Percentiles rank a stretch among this genome's conserved stretches.
Evolutionary conservation across 2,797 vertebrate genomes (phyloP).

Genomic region (Catostomus latipinnis): DNA sequence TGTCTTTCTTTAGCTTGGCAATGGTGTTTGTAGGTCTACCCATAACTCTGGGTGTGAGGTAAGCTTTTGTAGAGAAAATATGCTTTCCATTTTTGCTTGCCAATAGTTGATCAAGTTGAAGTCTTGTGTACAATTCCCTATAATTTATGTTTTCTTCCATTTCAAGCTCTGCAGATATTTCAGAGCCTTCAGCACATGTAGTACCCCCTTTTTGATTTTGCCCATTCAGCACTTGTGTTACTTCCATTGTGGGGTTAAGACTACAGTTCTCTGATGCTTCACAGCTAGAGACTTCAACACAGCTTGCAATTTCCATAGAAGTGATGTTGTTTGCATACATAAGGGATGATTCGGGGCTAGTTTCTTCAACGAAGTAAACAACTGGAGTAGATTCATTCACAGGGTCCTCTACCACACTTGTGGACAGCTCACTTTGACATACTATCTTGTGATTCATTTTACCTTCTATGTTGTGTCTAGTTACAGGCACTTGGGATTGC

Average conservation of each 20-base stretch:
- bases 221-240: neutral
- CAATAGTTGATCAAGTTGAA: slow-evolving; percentile 60
- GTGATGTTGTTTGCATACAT: neutral
- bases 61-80: slow-evolving; percentile 48
- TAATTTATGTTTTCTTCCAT: slow-evolving; percentile 45
- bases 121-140: slow-evolving; percentile 56
- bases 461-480: neutral
- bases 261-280: slow-evolving; percentile 18
- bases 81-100: slow-evolving; percentile 18
- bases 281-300: slow-evolving; percentile 47
- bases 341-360: slow-evolving; percentile 8
- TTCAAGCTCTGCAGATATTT: slow-evolving; percentile 39
- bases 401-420: neutral
- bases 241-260: neutral
- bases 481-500: neutral
- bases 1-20: slow-evolving; percentile 13
- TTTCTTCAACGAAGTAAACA: slow-evolving; percentile 1
- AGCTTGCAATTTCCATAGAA: slow-evolving; percentile 45
- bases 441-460: too few species aligned
- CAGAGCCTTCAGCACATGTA: slow-evolving; percentile 28
- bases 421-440: slow-evolving; percentile 7
- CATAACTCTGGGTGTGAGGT: slow-evolving; percentile 50
- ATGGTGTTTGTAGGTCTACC: slow-evolving; percentile 25
- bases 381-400: slow-evolving; percentile 18
- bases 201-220: slow-evolving; percentile 18